Percentiles rank a stretch among this genome's conserved stretches.
phyloP scores from a whole-genome alignment of 1,140 invertebrate species.

The Spodoptera litura region DNA sequence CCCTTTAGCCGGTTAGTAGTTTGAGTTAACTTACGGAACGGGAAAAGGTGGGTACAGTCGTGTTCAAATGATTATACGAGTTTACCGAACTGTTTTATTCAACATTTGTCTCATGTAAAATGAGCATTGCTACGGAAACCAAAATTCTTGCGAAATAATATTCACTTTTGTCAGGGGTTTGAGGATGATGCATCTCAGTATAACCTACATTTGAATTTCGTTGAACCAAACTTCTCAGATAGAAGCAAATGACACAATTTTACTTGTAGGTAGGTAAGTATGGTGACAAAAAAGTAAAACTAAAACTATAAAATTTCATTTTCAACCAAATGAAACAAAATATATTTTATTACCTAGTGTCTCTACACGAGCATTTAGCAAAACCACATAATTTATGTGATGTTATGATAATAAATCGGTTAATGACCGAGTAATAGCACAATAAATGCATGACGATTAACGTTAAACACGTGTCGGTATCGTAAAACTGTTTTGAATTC shows the following conservation, averaged over 20 bases:
- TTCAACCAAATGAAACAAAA: background rate
- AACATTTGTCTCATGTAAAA: conserved; percentile 1
- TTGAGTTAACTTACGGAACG: conserved; percentile 27
- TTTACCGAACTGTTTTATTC: conserved; percentile 7
- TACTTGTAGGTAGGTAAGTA: no score
- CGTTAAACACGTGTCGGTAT: conserved; percentile 33
- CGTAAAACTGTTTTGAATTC: conserved; percentile 42
- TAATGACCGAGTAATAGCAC: conserved; percentile 36
- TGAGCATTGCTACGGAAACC: background rate
- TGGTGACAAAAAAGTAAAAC: no score
- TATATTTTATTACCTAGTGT: conserved; percentile 1
- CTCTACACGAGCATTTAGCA: background rate
- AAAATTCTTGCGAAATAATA: background rate
- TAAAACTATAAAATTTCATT: background rate
- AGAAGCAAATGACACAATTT: no score
- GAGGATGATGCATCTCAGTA: no score
- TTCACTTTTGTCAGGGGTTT: no score
- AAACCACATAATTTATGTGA: conserved; percentile 15
- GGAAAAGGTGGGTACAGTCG: conserved; percentile 41
- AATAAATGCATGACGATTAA: conserved; percentile 44
- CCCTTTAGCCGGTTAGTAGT: conserved; percentile 41
- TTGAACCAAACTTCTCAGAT: no score
- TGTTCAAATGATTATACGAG: background rate
- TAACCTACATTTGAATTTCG: no score
- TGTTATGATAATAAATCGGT: conserved; percentile 34